Percentiles rank a stretch among this genome's conserved stretches.
These are phyloP conservation scores for Scolanthus callimorphus DNA, from an alignment of 92 coral and sea anemone genomes.

Conservation along the genomic window DNA sequence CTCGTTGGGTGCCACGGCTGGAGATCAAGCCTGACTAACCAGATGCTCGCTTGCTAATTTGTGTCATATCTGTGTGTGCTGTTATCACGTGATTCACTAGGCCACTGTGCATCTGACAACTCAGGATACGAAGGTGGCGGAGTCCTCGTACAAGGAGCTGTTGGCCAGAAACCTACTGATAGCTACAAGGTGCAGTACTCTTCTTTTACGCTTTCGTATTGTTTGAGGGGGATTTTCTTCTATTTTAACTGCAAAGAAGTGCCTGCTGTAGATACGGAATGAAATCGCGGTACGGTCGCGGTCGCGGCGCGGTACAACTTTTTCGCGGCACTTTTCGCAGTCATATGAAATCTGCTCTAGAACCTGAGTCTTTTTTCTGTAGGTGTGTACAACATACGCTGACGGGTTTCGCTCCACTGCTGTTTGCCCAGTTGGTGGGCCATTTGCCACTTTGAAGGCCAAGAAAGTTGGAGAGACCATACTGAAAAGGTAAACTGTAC, in stretches of 20 bases:
- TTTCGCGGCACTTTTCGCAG: too few species aligned
- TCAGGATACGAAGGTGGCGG: conserved; percentile 87
- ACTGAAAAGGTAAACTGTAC: conserved; percentile 67
- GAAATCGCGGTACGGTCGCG: too few species aligned
- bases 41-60: too few species aligned
- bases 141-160: conserved; percentile 93
- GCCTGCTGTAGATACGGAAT: too few species aligned
- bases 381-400: conserved; percentile 96
- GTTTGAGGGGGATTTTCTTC: neutral
- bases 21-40: too few species aligned
- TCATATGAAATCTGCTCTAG: too few species aligned
- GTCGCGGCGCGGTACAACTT: too few species aligned
- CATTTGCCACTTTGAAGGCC: conserved; percentile 90
- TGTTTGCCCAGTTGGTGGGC: conserved; percentile 97
- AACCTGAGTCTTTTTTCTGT: neutral
- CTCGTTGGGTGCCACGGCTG: too few species aligned
- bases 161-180: conserved; percentile 80
- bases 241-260: neutral
- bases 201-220: too few species aligned
- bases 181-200: conserved; percentile 65
- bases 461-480: conserved; percentile 90
- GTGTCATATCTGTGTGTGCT: too few species aligned
- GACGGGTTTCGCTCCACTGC: conserved; percentile 98
- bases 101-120: too few species aligned
- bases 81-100: too few species aligned